These are phyloP conservation scores for Pseudorhiza aurosa DNA, from an alignment of 30 jellyfish, hydroid and myxozoan genomes.

Conservation along the genomic window DNA sequence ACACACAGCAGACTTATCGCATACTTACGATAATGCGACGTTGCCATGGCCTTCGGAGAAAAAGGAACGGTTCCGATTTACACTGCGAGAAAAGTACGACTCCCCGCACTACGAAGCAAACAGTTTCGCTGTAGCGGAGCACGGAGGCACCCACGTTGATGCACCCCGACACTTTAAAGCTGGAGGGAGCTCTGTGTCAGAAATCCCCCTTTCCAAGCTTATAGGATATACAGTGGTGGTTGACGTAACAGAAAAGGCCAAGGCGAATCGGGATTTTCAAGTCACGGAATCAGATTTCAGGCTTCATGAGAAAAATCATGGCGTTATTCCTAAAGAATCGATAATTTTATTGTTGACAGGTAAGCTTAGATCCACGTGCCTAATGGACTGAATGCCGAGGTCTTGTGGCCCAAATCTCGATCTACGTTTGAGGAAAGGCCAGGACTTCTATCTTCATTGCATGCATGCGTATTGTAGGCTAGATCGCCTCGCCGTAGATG, in stretches of 20 bases:
- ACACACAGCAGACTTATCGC: constrained; percentile 33
- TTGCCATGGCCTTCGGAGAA: constrained; percentile 75
- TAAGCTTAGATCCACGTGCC: not conserved
- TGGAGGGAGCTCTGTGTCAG: constrained; percentile 66
- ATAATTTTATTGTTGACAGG: constrained; percentile 83
- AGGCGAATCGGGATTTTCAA: constrained; percentile 39
- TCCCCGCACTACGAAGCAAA: constrained; percentile 70
- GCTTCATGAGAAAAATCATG: constrained; percentile 56
- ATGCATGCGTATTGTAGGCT: too few species aligned
- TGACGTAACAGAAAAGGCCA: constrained; percentile 56
- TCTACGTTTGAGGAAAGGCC: too few species aligned
- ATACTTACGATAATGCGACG: constrained; percentile 45
- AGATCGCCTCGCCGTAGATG: too few species aligned
- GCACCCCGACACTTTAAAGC: constrained; percentile 89
- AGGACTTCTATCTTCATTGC: too few species aligned
- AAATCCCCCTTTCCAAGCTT: constrained; percentile 58
- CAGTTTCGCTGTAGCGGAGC: constrained; percentile 79
- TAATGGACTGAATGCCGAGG: too few species aligned
- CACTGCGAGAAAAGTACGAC: constrained; percentile 14
- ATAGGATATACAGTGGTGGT: constrained; percentile 66
- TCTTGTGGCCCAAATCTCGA: too few species aligned
- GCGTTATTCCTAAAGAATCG: constrained; percentile 42
- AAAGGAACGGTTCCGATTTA: constrained; percentile 48
- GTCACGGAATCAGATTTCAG: constrained; percentile 48
- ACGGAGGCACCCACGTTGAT: constrained; percentile 89